Conservation (phyloP, 2,888 invertebrate species). For the Eudasyphora cyanicolor region DNA sequence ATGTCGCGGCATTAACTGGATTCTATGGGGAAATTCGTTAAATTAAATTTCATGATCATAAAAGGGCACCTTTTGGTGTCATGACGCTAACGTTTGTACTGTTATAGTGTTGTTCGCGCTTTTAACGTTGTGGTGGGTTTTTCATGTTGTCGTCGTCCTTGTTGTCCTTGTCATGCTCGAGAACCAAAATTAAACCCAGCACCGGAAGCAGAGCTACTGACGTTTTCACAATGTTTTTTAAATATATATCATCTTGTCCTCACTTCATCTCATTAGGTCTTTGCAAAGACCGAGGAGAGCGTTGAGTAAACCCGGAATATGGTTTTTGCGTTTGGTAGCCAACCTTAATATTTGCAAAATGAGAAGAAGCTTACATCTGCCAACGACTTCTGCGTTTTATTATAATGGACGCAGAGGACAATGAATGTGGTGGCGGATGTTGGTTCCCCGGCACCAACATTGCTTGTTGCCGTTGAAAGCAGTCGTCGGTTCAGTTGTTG, state of each 20-base stretch:
- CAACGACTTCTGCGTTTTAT: background rate
- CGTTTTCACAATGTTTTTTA: background rate
- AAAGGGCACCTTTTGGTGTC: slow-evolving; percentile 18
- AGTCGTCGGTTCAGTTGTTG: background rate
- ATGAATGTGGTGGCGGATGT: background rate
- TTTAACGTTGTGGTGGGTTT: background rate
- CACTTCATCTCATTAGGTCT: background rate
- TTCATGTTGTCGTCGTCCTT: too few relatives aligned
- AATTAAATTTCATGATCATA: slow-evolving; percentile 56
- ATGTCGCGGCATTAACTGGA: slow-evolving; percentile 59
- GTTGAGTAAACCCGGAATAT: background rate
- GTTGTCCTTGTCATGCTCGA: background rate
- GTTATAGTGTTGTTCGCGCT: background rate
- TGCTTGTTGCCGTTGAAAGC: background rate
- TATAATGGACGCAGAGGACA: background rate
- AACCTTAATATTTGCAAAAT: background rate
- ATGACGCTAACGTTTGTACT: background rate
- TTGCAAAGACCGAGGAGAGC: background rate
- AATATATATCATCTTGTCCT: background rate
- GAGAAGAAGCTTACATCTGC: background rate
- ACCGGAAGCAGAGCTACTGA: background rate
- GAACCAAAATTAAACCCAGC: background rate
- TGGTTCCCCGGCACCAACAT: too few relatives aligned
- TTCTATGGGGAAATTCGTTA: slow-evolving; percentile 57
- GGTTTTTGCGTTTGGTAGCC: too few relatives aligned